Conservation (phyloP, 1,140 invertebrate species). For the Plutomurus gul region DNA sequence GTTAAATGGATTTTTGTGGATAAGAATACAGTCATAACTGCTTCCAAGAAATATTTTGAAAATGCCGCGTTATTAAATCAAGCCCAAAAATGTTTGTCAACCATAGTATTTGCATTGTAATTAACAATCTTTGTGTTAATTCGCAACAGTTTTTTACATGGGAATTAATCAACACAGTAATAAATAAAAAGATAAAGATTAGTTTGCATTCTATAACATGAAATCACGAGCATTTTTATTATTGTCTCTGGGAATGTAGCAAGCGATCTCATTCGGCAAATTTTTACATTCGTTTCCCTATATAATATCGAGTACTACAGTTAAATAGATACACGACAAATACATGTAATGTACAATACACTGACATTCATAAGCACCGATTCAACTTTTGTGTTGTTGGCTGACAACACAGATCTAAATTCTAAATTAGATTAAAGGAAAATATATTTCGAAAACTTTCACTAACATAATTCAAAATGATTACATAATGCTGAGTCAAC, state of each 20-base stretch:
- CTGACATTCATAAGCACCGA: too few relatives aligned
- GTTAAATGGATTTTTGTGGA: background rate
- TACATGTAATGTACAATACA: too few relatives aligned
- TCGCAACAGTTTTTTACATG: background rate
- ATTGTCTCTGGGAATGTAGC: slow-evolving; percentile 35
- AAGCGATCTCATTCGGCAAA: background rate
- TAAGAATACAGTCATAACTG: background rate
- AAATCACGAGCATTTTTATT: slow-evolving; percentile 38
- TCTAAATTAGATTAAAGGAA: too few relatives aligned
- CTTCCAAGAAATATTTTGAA: background rate
- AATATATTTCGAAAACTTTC: too few relatives aligned
- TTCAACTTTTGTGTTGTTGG: too few relatives aligned
- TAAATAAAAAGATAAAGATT: background rate
- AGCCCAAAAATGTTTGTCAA: background rate
- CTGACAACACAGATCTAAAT: too few relatives aligned
- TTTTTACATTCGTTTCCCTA: background rate
- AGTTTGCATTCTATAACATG: background rate
- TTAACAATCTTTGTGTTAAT: background rate
- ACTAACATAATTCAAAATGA: too few relatives aligned
- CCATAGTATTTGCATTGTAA: background rate
- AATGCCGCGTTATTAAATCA: background rate
- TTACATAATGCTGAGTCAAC: too few relatives aligned
- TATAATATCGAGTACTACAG: too few relatives aligned
- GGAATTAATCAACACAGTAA: background rate
- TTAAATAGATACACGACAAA: too few relatives aligned